Percentiles rank a stretch among this genome's conserved stretches.
These are phyloP conservation scores for Sinopyrophorus schimmeli DNA, from an alignment of 2,888 invertebrate species.

Conservation along the genomic window DNA sequence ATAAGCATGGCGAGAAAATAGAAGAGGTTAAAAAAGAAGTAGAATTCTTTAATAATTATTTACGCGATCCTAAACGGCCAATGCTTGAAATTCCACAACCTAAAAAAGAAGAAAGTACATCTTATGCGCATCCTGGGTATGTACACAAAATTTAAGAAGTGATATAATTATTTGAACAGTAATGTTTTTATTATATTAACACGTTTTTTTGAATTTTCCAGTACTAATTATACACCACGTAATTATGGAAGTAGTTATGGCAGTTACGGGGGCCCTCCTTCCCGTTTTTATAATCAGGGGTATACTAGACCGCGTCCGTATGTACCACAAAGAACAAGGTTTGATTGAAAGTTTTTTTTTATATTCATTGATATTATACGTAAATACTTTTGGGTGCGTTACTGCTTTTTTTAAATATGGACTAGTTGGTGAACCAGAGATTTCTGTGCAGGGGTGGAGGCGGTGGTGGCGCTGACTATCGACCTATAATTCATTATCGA, in stretches of 20 bases:
- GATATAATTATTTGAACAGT: neutral
- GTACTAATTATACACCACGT: too few relatives aligned
- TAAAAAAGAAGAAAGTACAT: conserved; percentile 55
- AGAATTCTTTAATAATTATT: conserved; percentile 96
- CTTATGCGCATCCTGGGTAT: conserved; percentile 52
- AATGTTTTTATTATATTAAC: too few relatives aligned
- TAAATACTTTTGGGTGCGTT: too few relatives aligned
- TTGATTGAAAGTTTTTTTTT: too few relatives aligned
- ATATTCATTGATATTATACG: too few relatives aligned
- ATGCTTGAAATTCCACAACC: conserved; percentile 82
- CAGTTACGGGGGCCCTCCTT: conserved; percentile 55
- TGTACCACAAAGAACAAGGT: conserved; percentile 47
- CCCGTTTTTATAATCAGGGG: conserved; percentile 59
- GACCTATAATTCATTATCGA: conserved; percentile 89
- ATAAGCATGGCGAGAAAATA: conserved; percentile 95
- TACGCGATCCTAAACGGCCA: conserved; percentile 91
- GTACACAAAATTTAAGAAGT: too few relatives aligned
- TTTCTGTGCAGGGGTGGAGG: conserved; percentile 64
- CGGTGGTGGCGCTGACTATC: conserved; percentile 75
- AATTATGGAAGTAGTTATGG: conserved; percentile 52
- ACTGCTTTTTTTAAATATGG: conserved; percentile 19
- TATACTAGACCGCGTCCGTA: conserved; percentile 40
- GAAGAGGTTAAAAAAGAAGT: conserved; percentile 97
- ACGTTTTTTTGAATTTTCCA: too few relatives aligned
- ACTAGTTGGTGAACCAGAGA: conserved; percentile 56